phyloP scores from a whole-genome alignment of 2,888 invertebrate genomes.

The Heliconius aoede region DNA sequence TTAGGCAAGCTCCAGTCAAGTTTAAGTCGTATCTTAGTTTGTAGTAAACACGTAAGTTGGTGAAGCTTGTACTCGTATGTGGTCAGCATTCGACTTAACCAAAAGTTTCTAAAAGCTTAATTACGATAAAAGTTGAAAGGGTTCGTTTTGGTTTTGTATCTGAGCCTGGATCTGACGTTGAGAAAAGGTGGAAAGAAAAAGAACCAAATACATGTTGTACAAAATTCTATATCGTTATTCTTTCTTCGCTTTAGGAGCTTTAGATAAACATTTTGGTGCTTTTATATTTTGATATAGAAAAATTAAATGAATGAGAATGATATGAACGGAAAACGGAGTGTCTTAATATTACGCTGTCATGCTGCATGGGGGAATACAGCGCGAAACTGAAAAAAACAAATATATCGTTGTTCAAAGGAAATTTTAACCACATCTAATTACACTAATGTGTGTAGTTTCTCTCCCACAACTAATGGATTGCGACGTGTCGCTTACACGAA shows the following conservation, averaged over 20 bases:
- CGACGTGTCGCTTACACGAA: constrained; percentile 48
- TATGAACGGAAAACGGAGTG: no score
- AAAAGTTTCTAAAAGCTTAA: constrained; percentile 39
- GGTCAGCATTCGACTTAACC: constrained; percentile 48
- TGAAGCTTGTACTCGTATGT: constrained; percentile 40
- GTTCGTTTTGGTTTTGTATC: constrained; percentile 17
- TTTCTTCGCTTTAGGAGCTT: background rate
- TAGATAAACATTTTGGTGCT: background rate
- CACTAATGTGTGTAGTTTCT: constrained; percentile 67
- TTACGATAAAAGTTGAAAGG: constrained; percentile 39
- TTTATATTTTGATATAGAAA: background rate
- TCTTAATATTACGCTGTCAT: no score
- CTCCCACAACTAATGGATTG: constrained; percentile 60
- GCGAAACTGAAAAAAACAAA: no score
- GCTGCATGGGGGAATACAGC: no score
- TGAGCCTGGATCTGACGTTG: constrained; percentile 5
- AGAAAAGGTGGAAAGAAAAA: constrained; percentile 24
- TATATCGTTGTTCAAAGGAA: constrained; percentile 52
- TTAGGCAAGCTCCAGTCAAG: constrained; percentile 43
- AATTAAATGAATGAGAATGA: background rate
- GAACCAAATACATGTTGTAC: no score
- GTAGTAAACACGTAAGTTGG: constrained; percentile 44
- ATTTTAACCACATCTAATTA: constrained; percentile 69
- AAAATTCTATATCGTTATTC: background rate
- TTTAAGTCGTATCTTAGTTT: constrained; percentile 37